Evolutionary conservation across 2,113 vertebrate species (phyloP), one percentile per base, ranked within the genome.

Genomic region (Cyprinodon brontotheroides): DNA sequence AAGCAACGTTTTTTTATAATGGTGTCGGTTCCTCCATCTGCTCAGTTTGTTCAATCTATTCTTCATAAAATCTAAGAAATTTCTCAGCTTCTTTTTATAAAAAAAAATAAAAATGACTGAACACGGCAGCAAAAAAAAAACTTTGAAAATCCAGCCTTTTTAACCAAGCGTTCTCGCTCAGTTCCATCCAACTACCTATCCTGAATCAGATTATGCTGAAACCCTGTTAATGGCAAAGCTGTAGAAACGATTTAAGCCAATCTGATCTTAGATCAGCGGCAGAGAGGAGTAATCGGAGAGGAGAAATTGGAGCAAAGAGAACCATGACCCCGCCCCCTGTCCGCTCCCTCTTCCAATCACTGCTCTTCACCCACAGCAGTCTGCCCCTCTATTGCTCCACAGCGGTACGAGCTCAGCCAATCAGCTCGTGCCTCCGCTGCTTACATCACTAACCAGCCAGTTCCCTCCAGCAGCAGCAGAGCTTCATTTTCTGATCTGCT

Each of bases 381-480:
- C 90, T 43, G 45, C 72, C 87, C 89, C 74, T 39, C 92, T 89
- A 94, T 95, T 95, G 90, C 92, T 14, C 93, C 89, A 74, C 89
- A 95, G 93, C 92, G 62, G 45, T 85, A 84, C 70, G 91, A 78
- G 62, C 74, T 75, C 45, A 67, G 90, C 97, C 96, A 99, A 97
- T 96, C 90, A 81, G 86, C 73, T 60, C 37, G 48, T 87, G 75
- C 73, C 67, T 12, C 72, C 36, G 78, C 89, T 89, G 94, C 87
- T 95, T 93, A 98, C 96, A 83, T 99, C 97, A 97, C 94, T 74
- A 71, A 86, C 85, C 84, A 96, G 96, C 95, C 95, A 93, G 95
- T 95, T 97, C 96, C 96, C 97, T 98, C 97, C 96, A 96, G 96
- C 97, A 94, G 96, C 96, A 93, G 95, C 50, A 93, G 95, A 95